Evolutionary conservation across 1,140 invertebrate genomes (phyloP).

Genomic region (Tribolium madens): DNA sequence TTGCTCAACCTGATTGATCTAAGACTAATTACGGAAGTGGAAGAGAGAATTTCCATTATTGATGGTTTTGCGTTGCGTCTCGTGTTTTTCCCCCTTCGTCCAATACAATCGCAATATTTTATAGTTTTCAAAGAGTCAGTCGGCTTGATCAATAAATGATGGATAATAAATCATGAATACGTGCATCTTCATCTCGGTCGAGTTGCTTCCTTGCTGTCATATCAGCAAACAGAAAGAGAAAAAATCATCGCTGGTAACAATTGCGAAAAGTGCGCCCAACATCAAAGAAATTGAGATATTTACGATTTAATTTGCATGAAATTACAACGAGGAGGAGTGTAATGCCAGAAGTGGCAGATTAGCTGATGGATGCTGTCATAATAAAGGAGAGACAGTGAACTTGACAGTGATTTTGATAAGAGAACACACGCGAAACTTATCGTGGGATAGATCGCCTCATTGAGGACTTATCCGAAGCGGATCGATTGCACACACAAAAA

Average conservation of each 20-base stretch:
- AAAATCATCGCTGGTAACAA: not conserved
- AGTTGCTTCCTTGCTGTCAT: slow-evolving; percentile 14
- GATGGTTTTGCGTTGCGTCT: slow-evolving; percentile 13
- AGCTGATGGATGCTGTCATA: slow-evolving; percentile 24
- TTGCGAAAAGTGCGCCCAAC: not conserved
- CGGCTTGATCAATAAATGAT: slow-evolving; percentile 26
- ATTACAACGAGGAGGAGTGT: slow-evolving; percentile 20
- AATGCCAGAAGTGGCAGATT: slow-evolving; percentile 22
- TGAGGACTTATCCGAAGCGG: slow-evolving; percentile 23
- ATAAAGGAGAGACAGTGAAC: slow-evolving; percentile 1
- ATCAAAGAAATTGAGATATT: slow-evolving; percentile 35
- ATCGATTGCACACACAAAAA: slow-evolving; percentile 23
- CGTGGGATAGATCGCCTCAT: slow-evolving; percentile 30
- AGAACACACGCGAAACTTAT: slow-evolving; percentile 25
- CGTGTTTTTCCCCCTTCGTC: not conserved
- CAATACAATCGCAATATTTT: slow-evolving; percentile 34
- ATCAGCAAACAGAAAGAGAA: not conserved
- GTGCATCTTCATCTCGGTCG: slow-evolving; percentile 26
- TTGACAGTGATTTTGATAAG: slow-evolving; percentile 25
- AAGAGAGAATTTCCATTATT: slow-evolving; percentile 27
- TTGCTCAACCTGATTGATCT: slow-evolving; percentile 7
- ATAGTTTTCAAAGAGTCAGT: slow-evolving; percentile 35
- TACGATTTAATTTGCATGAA: slow-evolving; percentile 34
- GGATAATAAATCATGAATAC: slow-evolving; percentile 32
- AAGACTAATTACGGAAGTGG: slow-evolving; percentile 27